phyloP scores from a whole-genome alignment of 2,888 invertebrate genomes.

The Campaea margaritaria region DNA sequence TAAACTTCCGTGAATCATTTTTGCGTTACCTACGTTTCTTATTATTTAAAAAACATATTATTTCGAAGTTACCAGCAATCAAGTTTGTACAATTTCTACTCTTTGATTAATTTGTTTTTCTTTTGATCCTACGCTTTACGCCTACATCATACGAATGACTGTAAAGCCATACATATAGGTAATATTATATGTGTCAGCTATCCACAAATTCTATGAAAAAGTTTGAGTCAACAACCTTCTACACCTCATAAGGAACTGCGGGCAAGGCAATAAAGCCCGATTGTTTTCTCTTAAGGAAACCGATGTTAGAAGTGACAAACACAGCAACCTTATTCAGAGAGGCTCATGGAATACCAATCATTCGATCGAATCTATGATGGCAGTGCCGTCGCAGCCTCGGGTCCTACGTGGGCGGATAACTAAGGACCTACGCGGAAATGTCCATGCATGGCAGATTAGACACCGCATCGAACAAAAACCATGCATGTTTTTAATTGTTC shows the following conservation, averaged over 20 bases:
- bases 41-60: neutral
- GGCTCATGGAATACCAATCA: conserved; percentile 73
- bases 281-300: conserved; percentile 52
- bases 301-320: conserved; percentile 48
- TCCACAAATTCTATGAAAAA: conserved; percentile 31
- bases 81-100: no score
- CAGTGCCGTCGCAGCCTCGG: conserved; percentile 65
- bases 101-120: conserved; percentile 8
- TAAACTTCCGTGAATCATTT: conserved; percentile 1
- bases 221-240: conserved; percentile 32
- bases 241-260: conserved; percentile 25
- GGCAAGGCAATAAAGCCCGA: conserved; percentile 35
- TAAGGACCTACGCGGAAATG: conserved; percentile 78
- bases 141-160: neutral
- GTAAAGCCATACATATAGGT: no score
- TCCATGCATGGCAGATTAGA: conserved; percentile 58
- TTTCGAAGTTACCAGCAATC: no score
- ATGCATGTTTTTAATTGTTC: conserved; percentile 48
- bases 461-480: conserved; percentile 49
- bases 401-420: conserved; percentile 74
- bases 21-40: neutral
- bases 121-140: conserved; percentile 11
- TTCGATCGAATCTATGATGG: conserved; percentile 55
- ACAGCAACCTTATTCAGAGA: conserved; percentile 56
- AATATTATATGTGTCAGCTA: conserved; percentile 3